Evolutionary conservation across 2,797 vertebrate genomes (phyloP), one percentile per base, ranked within the genome.

Genomic region (Loriculus beryllinus): DNA sequence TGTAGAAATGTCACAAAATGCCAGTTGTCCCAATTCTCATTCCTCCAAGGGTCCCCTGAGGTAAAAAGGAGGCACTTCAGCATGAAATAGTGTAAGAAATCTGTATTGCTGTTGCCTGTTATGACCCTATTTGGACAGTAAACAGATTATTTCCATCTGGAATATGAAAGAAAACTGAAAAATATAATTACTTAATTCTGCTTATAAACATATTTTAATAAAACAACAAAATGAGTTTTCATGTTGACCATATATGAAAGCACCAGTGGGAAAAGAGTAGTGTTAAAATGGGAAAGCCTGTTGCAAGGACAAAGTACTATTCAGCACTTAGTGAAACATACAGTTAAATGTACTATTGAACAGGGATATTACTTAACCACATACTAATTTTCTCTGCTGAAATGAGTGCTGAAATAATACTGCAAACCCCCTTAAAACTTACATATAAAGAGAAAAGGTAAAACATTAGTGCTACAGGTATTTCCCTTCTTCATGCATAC

Each of bases 401-500:
- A 93, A 67, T 62, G 15, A 74, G 7, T 26, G 7, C 23, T 74
- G 57, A 88, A 51, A 52, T 84, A 72, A 84, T 76, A 60, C 31
- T 51, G 8, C 11, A 86, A 68, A 4, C 4, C 10, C 5, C 10
- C n/a, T 40, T 25, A 64, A 82, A 84, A 21, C 5, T 71, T 15
- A 45, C 9, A 16, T 15, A 31, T 13, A n/a, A 49, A 83, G 13
- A 39, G 9, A 33, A 69, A 62, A 62, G 17, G 37, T 72, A 68
- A 35, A 86, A 75, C 14, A 8, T 71, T 31, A 72, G 23, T 47
- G 35, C 29, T 82, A 43, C 62, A 91, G 75, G 88, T 75, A 85
- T 81, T 94, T 86, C 7, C 40, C 14, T 87, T 29, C 85, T 94
- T 95, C 88, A 75, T 88, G 60, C 39, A 57, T 68, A 71, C 49